phyloP scores from a whole-genome alignment of 2,113 vertebrate genomes.

The Passer montanus region DNA sequence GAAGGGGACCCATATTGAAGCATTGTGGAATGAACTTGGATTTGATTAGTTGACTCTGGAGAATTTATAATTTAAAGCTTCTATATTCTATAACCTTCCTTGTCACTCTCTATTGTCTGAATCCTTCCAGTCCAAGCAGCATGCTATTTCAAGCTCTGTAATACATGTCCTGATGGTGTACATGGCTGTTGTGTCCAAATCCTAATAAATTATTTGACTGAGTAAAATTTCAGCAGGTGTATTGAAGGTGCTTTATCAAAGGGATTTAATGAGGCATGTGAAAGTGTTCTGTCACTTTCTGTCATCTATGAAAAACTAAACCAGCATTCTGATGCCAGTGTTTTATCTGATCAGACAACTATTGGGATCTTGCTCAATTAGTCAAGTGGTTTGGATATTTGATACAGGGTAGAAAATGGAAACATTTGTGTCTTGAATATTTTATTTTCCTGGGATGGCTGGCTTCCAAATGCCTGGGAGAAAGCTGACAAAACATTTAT shows the following conservation, averaged over 20 bases:
- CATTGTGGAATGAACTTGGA: background rate
- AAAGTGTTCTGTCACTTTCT: background rate
- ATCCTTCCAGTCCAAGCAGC: background rate
- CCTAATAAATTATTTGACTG: background rate
- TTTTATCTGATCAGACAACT: background rate
- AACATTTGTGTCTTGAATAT: constrained; percentile 44
- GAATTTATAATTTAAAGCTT: background rate
- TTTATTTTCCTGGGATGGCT: background rate
- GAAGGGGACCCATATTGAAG: background rate
- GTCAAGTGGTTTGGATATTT: background rate
- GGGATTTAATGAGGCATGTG: background rate
- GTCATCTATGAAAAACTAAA: background rate
- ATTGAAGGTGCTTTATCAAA: background rate
- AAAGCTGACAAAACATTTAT: constrained; percentile 38
- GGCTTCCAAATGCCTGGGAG: constrained; percentile 9
- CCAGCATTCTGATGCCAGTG: background rate
- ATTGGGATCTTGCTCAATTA: background rate
- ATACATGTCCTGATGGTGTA: background rate
- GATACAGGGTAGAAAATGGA: background rate
- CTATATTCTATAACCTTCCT: background rate
- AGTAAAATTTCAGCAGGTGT: background rate
- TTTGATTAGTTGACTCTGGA: background rate
- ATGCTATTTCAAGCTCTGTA: background rate
- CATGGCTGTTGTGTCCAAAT: background rate
- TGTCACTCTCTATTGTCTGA: background rate